These are phyloP conservation scores for Strongylocentrotus purpuratus DNA, from an alignment of 35 echinoderm and acorn worm species.

Conservation along the genomic window DNA sequence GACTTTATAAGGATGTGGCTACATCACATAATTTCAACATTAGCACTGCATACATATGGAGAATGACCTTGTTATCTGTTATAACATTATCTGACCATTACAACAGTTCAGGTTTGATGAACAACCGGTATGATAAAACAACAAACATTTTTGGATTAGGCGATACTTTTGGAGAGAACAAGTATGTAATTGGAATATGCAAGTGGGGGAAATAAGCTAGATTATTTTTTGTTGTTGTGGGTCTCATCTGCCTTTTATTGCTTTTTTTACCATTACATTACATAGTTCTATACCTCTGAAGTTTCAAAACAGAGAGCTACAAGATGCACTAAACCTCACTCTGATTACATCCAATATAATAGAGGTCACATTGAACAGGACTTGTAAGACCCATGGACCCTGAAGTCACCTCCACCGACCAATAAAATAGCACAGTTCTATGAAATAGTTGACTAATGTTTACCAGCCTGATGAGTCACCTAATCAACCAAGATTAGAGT, in stretches of 20 bases:
- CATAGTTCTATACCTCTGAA: neutral
- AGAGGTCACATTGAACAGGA: neutral
- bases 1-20: neutral
- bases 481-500: neutral
- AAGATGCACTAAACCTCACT: neutral
- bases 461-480: neutral
- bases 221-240: neutral
- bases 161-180: neutral
- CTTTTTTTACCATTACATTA: neutral
- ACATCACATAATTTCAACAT: neutral
- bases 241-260: neutral
- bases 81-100: no score
- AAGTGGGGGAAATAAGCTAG: neutral
- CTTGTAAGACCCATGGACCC: neutral
- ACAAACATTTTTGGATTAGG: neutral
- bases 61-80: neutral
- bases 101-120: no score
- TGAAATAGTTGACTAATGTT: constrained; percentile 12
- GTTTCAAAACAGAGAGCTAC: neutral
- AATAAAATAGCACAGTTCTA: neutral
- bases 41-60: neutral
- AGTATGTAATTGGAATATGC: neutral
- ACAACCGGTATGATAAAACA: neutral
- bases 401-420: neutral
- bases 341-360: neutral